A percentile compares a stretch with the other conserved stretches of the same genome.
Conservation (phyloP, 2,113 vertebrate genomes). For the Gulo gulo region DNA sequence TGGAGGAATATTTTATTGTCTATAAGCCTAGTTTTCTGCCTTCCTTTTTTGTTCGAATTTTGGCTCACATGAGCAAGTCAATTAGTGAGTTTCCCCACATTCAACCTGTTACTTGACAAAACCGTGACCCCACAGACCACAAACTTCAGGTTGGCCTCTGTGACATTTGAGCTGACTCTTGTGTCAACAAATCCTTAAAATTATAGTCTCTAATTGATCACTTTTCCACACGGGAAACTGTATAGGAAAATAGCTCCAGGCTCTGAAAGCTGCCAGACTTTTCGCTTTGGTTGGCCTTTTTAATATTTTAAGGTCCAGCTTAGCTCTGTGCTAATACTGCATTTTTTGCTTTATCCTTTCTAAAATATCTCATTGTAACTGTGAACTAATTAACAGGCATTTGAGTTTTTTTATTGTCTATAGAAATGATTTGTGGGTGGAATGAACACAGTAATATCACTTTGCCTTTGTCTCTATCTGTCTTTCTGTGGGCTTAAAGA, state of each 20-base stretch:
- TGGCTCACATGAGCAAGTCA: neutral
- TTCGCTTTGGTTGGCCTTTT: neutral
- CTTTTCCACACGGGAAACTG: neutral
- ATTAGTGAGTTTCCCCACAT: neutral
- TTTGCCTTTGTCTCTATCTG: neutral
- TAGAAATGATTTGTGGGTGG: neutral
- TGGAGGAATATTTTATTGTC: neutral
- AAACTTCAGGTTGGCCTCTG: neutral
- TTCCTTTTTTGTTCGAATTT: neutral
- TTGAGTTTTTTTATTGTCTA: constrained; percentile 27
- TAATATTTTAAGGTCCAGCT: neutral
- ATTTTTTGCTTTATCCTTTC: neutral
- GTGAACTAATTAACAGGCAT: neutral
- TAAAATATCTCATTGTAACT: neutral
- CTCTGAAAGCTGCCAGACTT: neutral
- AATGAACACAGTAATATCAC: neutral
- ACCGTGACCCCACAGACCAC: neutral
- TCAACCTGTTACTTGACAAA: neutral
- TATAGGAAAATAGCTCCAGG: neutral
- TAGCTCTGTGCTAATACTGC: neutral
- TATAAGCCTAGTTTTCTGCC: neutral
- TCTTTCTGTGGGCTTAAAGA: neutral
- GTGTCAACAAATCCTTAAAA: neutral
- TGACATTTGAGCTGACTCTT: neutral
- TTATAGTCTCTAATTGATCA: neutral